These are phyloP conservation scores for Epinephelus fuscoguttatus DNA, from an alignment of 2,113 vertebrate genomes.

Conservation along the genomic window DNA sequence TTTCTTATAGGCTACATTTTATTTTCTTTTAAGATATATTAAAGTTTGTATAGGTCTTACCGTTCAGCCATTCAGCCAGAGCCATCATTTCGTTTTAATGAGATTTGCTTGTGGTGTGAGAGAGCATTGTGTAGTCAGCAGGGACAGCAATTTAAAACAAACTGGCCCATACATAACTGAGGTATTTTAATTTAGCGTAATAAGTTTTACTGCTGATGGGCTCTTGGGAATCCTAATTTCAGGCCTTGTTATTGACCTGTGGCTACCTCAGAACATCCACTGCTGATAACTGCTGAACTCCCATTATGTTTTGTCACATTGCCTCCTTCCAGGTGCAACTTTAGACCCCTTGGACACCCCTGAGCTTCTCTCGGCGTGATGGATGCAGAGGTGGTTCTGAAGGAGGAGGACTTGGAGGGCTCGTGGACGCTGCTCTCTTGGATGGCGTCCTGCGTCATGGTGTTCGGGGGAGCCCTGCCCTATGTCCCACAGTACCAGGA, in stretches of 20 bases:
- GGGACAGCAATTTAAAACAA: background rate
- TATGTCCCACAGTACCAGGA: conserved; percentile 89
- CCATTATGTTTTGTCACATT: background rate
- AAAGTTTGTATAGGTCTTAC: too few relatives aligned
- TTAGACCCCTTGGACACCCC: background rate
- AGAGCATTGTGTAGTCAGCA: conserved; percentile 3
- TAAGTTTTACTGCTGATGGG: background rate
- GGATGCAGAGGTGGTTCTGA: conserved; percentile 63
- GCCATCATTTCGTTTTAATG: background rate
- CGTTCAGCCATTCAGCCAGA: too few relatives aligned
- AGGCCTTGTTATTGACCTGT: background rate
- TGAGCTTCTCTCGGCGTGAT: conserved; percentile 38
- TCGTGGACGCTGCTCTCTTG: conserved; percentile 81
- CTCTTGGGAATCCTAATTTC: background rate
- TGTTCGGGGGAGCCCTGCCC: conserved; percentile 85
- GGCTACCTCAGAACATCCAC: background rate
- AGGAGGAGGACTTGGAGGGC: conserved; percentile 65
- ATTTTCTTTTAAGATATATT: background rate
- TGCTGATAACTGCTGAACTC: background rate
- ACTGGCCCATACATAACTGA: background rate
- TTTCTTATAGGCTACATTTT: background rate
- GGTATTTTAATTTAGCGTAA: conserved; percentile 1
- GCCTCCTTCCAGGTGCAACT: background rate
- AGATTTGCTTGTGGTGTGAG: background rate
- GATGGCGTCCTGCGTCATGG: conserved; percentile 85